Evolutionary conservation across 1,140 invertebrate genomes (phyloP).

Genomic region (Araneus ventricosus): DNA sequence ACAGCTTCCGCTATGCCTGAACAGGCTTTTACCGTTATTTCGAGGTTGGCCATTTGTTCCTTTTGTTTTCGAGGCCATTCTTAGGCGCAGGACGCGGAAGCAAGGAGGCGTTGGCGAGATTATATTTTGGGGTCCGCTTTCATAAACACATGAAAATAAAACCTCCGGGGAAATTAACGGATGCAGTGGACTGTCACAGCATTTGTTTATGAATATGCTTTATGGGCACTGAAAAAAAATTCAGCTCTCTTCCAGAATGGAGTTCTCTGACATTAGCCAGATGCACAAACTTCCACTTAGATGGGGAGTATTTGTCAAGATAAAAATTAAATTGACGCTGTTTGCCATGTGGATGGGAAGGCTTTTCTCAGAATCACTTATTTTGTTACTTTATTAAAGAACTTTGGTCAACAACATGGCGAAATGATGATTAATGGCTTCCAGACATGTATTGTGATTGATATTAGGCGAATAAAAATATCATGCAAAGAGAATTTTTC

Average conservation of each 20-base stretch:
- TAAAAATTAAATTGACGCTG: conserved; percentile 13
- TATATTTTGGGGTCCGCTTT: conserved; percentile 33
- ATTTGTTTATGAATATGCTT: conserved; percentile 11
- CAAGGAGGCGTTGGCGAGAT: conserved; percentile 9
- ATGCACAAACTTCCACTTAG: background rate
- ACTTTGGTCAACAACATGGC: too few species aligned
- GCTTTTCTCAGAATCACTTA: too few species aligned
- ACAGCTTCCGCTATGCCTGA: conserved; percentile 27
- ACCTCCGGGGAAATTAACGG: conserved; percentile 15
- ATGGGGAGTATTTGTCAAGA: background rate
- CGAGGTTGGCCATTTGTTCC: conserved; percentile 18
- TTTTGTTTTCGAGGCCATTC: conserved; percentile 22
- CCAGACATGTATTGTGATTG: too few species aligned
- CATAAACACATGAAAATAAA: conserved; percentile 38
- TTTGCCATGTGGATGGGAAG: too few species aligned
- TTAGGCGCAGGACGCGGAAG: conserved; percentile 2
- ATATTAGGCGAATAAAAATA: too few species aligned
- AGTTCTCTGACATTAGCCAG: background rate
- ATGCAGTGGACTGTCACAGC: conserved; percentile 13
- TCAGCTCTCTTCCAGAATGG: background rate
- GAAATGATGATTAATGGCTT: too few species aligned
- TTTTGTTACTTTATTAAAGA: too few species aligned
- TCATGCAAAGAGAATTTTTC: too few species aligned
- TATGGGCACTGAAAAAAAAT: conserved; percentile 5
- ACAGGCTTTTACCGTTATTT: conserved; percentile 28